A percentile compares a stretch with the other conserved stretches of the same genome.
Conservation (phyloP, 2,888 invertebrate genomes). For the Erebia epiphron region DNA sequence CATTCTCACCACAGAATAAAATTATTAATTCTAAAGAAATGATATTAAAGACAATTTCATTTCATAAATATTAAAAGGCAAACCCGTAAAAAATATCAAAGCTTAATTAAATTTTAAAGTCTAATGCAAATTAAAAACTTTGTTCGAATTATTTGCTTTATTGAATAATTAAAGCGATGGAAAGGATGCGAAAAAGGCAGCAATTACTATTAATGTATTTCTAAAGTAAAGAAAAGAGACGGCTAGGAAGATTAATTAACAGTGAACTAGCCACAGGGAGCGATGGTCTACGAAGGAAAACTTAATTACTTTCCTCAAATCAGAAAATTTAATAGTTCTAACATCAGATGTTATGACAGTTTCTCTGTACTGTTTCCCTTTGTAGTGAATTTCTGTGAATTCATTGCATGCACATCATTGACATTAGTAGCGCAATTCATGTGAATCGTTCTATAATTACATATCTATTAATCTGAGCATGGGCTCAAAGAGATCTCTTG, state of each 20-base stretch:
- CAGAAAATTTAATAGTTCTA: slow-evolving; percentile 73
- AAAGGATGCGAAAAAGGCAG: slow-evolving; percentile 67
- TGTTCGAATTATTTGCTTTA: slow-evolving; percentile 46
- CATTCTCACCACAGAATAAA: neutral
- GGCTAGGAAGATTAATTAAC: slow-evolving; percentile 73
- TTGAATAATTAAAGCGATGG: slow-evolving; percentile 64
- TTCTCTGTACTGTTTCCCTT: too few species aligned
- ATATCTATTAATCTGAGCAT: slow-evolving; percentile 2
- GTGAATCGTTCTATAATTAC: neutral
- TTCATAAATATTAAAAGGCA: slow-evolving; percentile 34
- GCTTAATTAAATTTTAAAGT: slow-evolving; percentile 39
- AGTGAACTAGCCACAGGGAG: slow-evolving; percentile 64
- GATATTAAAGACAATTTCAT: slow-evolving; percentile 31
- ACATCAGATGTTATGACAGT: slow-evolving; percentile 33
- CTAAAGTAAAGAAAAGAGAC: slow-evolving; percentile 64
- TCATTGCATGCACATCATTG: neutral
- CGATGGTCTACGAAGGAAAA: slow-evolving; percentile 62
- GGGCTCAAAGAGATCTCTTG: neutral
- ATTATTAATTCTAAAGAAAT: slow-evolving; percentile 19
- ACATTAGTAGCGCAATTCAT: neutral
- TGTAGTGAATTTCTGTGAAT: neutral
- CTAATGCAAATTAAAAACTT: slow-evolving; percentile 39
- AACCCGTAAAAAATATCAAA: slow-evolving; percentile 29
- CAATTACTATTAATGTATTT: slow-evolving; percentile 73
- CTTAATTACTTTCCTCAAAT: slow-evolving; percentile 77